Base-by-base conservation (phyloP, 1,140 invertebrate species). In the Rhizoglyphus robini region DNA sequence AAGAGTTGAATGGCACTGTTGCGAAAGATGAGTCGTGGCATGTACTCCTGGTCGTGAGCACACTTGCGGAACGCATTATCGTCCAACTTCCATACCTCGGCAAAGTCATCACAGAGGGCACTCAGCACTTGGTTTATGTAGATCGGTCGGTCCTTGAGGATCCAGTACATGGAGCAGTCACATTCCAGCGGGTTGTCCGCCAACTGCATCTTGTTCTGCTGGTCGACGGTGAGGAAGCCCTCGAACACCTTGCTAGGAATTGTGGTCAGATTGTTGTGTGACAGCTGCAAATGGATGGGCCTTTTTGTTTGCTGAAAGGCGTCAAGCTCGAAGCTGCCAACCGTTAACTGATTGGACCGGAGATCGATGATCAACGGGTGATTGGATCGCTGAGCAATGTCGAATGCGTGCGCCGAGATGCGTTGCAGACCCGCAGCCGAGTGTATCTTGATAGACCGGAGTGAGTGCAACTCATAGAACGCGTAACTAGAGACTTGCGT, bases 381-480 rank as follows among this genome's bases (percentile, higher is more conserved):
- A 64, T 20, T 48, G 11, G 46, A 64, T 31, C 46, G 27, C 27
- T 31, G 27, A 18, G 27, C 34, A 4, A 64, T 8, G 31, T 64
- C 63, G 34, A 64, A 64, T 23, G 63, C 63, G 41, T 64, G 63
- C 5, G 41, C 46, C 13, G 47, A 15, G 11, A 64, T 64, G 13
- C 38, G 3, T 46, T 60, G 58, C 27, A 60, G 30, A 15, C 58
- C 58, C 11, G 15, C 30, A n/a, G 13, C 13, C 23, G 58, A 60
- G 29, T 60, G 58, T 2, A 60, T 60, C 38, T 29, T 41, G 15
- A 60, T 60, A 1, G 2, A 46, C 29, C 58, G 58, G 31, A 60
- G 15, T 20, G 32, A 4, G 29, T 60, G 15, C 2, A 60, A 32
- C 15, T 38, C 32, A 27, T 30, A 30, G 29, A 60, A 60, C 36